Percentiles rank a stretch among this genome's conserved stretches.
Evolutionary conservation across 2,888 invertebrate genomes (phyloP).

Genomic region (Athripsodes cinereus): DNA sequence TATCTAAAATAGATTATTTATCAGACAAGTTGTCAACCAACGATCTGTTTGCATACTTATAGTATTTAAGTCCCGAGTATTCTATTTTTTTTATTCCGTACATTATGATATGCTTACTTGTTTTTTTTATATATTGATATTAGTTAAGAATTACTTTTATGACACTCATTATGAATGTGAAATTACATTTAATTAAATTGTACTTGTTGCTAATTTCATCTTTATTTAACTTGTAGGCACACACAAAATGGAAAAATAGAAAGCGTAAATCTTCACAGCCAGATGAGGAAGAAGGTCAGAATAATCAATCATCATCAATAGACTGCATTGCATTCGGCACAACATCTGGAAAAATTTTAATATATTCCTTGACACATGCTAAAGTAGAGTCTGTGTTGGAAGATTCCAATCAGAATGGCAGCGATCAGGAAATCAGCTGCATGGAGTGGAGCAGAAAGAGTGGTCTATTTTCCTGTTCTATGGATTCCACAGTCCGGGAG

Average conservation of each 20-base stretch:
- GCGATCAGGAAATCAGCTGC: slow-evolving; percentile 38
- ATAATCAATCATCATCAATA: slow-evolving; percentile 33
- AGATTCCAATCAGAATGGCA: slow-evolving; percentile 42
- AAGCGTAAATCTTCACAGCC: slow-evolving; percentile 35
- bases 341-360: slow-evolving; percentile 60
- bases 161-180: too few relatives aligned
- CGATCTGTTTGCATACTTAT: too few relatives aligned
- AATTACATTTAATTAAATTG: too few relatives aligned
- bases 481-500: slow-evolving; percentile 48
- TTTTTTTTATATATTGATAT: too few relatives aligned
- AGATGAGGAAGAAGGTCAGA: slow-evolving; percentile 28
- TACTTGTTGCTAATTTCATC: too few relatives aligned
- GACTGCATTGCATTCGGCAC: slow-evolving; percentile 68
- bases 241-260: slow-evolving; percentile 42
- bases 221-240: slow-evolving; percentile 35
- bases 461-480: slow-evolving; percentile 49
- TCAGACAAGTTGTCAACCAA: too few relatives aligned
- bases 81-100: too few relatives aligned
- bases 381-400: slow-evolving; percentile 54
- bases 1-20: too few relatives aligned
- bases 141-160: too few relatives aligned
- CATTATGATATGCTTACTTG: too few relatives aligned
- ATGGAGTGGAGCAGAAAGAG: slow-evolving; percentile 53
- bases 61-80: too few relatives aligned
- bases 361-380: slow-evolving; percentile 64